Evolutionary conservation across 2,113 vertebrate genomes (phyloP).

Genomic region (Gnathonemus echidnorhynchus): DNA sequence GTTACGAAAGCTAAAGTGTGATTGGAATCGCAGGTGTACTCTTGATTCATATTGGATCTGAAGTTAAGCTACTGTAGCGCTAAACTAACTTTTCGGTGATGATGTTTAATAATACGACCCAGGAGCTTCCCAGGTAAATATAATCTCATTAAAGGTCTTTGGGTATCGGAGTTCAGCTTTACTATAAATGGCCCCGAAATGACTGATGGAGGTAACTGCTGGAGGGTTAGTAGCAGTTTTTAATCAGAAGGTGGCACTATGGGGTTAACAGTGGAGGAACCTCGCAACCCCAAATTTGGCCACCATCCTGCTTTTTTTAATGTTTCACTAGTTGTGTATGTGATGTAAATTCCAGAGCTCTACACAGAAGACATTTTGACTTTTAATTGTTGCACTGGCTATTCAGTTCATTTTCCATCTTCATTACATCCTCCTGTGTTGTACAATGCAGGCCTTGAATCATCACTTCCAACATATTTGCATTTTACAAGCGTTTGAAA

Average conservation of each 20-base stretch:
- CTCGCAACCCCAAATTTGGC: background rate
- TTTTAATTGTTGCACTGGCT: background rate
- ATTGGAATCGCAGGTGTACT: background rate
- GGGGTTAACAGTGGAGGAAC: conserved; percentile 14
- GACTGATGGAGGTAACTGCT: background rate
- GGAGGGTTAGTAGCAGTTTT: conserved; percentile 13
- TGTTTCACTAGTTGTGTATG: conserved; percentile 9
- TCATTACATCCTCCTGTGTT: background rate
- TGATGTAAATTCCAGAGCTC: conserved; percentile 15
- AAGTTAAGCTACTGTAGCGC: background rate
- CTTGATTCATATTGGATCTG: conserved; percentile 28
- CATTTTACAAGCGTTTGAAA: background rate
- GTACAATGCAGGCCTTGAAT: background rate
- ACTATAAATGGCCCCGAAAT: background rate
- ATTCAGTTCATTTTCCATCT: conserved; percentile 1
- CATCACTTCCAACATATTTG: background rate
- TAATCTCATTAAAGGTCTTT: background rate
- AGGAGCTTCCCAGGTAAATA: background rate
- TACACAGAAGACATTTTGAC: background rate
- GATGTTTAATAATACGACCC: background rate
- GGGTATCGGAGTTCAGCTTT: background rate
- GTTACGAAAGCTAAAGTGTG: background rate
- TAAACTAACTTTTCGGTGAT: conserved; percentile 3
- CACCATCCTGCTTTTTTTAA: conserved; percentile 4
- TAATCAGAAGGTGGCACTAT: conserved; percentile 29